Conservation (phyloP, 2,797 vertebrate species). For the Semotilus atromaculatus region DNA sequence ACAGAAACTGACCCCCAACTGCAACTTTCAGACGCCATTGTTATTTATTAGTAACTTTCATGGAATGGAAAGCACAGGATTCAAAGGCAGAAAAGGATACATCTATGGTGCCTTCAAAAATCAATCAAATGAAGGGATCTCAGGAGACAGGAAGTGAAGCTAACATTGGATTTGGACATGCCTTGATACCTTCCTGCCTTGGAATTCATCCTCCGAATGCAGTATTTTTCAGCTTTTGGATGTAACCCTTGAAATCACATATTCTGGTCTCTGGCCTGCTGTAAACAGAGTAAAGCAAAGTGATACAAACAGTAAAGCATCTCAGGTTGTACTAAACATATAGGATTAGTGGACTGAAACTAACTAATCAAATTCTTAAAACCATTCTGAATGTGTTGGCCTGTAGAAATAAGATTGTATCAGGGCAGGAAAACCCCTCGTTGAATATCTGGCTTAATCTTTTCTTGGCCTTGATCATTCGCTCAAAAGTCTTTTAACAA, state of each 20-base stretch:
- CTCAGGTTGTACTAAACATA: not conserved
- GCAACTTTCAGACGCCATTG: not conserved
- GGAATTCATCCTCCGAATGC: not conserved
- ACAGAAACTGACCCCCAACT: not conserved
- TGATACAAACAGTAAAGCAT: not conserved
- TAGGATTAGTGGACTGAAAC: not conserved
- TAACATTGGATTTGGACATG: not conserved
- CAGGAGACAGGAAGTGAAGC: not conserved
- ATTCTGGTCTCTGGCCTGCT: not conserved
- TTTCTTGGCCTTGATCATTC: conserved; percentile 67
- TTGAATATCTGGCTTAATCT: conserved; percentile 63
- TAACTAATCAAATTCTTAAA: conserved; percentile 14
- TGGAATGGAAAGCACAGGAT: not conserved
- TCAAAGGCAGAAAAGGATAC: not conserved
- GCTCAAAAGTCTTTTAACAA: conserved; percentile 76
- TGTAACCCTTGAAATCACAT: not conserved
- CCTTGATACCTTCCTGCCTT: not conserved
- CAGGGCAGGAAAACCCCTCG: not conserved
- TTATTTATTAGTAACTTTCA: not conserved
- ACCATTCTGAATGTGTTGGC: not conserved
- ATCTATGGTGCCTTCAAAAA: not conserved
- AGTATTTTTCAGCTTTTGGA: not conserved
- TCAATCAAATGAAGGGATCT: not conserved
- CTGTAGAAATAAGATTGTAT: not conserved
- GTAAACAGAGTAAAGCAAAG: not conserved